Evolutionary conservation across 2,888 invertebrate species (phyloP).

Genomic region (Tricholauxania praeusta): DNA sequence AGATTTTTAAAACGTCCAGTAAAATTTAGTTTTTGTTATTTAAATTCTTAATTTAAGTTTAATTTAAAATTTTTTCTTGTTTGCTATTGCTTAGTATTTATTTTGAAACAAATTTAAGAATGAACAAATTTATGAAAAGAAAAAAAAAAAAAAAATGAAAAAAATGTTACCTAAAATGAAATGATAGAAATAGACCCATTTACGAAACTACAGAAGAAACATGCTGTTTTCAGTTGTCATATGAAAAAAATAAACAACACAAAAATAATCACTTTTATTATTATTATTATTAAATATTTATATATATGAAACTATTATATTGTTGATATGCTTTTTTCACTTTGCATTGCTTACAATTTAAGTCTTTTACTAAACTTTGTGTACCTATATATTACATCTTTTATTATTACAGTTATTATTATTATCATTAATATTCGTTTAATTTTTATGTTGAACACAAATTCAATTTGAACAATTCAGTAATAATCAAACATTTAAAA

Average conservation of each 20-base stretch:
- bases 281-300: conserved; percentile 30
- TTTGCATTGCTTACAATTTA: conserved; percentile 35
- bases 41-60: conserved; percentile 18
- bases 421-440: conserved; percentile 16
- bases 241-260: conserved; percentile 34
- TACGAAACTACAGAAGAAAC: conserved; percentile 37
- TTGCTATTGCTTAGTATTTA: conserved; percentile 11
- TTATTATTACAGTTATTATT: conserved; percentile 30
- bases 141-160: conserved; percentile 19
- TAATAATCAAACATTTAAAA: conserved; percentile 12
- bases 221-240: conserved; percentile 44
- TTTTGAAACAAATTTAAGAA: conserved; percentile 31
- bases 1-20: conserved; percentile 44
- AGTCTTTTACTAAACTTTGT: conserved; percentile 36
- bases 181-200: conserved; percentile 52
- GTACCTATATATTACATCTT: conserved; percentile 42
- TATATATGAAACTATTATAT: conserved; percentile 43
- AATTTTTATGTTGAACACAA: conserved; percentile 20
- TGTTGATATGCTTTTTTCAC: conserved; percentile 29
- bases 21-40: conserved; percentile 12
- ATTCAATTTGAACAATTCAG: conserved; percentile 22
- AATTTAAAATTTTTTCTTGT: conserved; percentile 33
- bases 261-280: conserved; percentile 30
- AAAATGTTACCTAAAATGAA: conserved; percentile 7
- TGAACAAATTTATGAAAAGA: conserved; percentile 23